Percentiles rank a stretch among this genome's conserved stretches.
Conservation (phyloP, 2,888 invertebrate species). For the Heteromurus nitidus region DNA sequence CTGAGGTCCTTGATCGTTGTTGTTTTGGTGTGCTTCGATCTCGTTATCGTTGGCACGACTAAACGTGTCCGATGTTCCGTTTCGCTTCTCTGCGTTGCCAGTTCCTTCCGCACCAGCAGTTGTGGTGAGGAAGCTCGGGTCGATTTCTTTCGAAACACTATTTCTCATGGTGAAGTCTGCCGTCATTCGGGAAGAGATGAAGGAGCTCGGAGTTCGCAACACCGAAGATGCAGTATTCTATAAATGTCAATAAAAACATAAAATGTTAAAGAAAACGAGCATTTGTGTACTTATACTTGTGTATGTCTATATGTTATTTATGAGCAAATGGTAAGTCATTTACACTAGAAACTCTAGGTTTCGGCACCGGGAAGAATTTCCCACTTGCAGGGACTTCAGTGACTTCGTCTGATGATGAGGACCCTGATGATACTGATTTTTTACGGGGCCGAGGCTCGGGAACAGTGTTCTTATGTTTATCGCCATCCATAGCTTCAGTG, state of each 20-base stretch:
- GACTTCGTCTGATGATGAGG: slow-evolving; percentile 69
- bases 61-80: slow-evolving; percentile 43
- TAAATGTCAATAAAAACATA: not conserved
- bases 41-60: slow-evolving; percentile 56
- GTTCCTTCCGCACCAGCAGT: not conserved
- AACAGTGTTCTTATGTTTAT: slow-evolving; percentile 76
- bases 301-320: no score
- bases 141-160: slow-evolving; percentile 65
- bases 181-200: slow-evolving; percentile 68
- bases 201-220: slow-evolving; percentile 73
- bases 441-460: slow-evolving; percentile 81
- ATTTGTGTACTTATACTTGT: no score
- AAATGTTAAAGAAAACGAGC: no score
- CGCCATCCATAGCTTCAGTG: slow-evolving; percentile 70
- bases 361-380: slow-evolving; percentile 70
- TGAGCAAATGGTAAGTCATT: no score
- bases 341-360: slow-evolving; percentile 71
- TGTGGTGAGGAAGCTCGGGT: not conserved
- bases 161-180: slow-evolving; percentile 68
- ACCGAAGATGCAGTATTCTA: slow-evolving; percentile 63
- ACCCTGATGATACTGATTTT: slow-evolving; percentile 79
- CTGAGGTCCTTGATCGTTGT: slow-evolving; percentile 32
- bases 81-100: slow-evolving; percentile 23
- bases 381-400: slow-evolving; percentile 51
- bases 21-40: slow-evolving; percentile 29